Conservation (phyloP, 2,113 vertebrate species). For the Protobothrops mucrosquamatus region DNA sequence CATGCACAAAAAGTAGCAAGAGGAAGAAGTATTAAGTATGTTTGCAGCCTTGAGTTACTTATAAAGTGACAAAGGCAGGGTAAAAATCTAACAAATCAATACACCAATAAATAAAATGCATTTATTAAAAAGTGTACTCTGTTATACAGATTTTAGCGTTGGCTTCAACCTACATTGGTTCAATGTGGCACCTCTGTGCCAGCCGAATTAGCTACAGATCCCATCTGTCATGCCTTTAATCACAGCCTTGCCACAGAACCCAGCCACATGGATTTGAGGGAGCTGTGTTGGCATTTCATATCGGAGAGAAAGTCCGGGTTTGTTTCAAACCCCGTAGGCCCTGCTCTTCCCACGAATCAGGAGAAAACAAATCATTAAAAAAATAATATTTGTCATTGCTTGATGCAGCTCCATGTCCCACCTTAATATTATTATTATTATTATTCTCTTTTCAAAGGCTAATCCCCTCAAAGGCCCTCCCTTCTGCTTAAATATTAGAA, state of each 20-base stretch:
- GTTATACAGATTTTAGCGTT: not conserved
- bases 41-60: no score
- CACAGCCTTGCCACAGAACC: not conserved
- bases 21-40: not conserved
- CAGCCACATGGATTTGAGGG: not conserved
- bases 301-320: not conserved
- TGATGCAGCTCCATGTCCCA: not conserved
- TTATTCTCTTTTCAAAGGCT: slow-evolving; percentile 55
- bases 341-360: not conserved
- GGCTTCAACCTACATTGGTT: not conserved
- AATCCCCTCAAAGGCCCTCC: slow-evolving; percentile 43
- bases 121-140: not conserved
- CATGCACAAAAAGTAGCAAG: not conserved
- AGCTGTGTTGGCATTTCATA: not conserved
- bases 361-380: not conserved
- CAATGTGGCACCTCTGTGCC: not conserved
- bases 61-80: no score
- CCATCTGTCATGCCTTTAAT: not conserved
- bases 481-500: slow-evolving; percentile 76
- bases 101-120: not conserved
- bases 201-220: not conserved
- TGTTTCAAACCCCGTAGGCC: not conserved
- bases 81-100: no score
- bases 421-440: slow-evolving; percentile 35
- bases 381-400: not conserved